Conservation (phyloP, 2,888 invertebrate species). For the Arge pagana region DNA sequence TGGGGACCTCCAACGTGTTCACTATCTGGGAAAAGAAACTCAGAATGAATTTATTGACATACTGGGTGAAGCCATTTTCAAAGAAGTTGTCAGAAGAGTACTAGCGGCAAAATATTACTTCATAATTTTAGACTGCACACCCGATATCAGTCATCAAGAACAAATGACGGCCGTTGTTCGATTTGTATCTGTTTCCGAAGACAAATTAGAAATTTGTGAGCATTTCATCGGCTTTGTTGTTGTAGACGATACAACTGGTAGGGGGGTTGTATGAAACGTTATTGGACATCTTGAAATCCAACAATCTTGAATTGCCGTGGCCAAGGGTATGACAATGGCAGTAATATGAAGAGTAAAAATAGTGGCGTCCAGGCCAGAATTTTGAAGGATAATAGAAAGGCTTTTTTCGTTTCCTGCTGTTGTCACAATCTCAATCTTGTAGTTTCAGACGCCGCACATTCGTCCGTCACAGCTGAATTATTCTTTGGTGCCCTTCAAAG, state of each 20-base stretch:
- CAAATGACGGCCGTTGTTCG: conserved; percentile 29
- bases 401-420: conserved; percentile 13
- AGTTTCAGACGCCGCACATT: conserved; percentile 15
- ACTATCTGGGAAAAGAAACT: conserved; percentile 24
- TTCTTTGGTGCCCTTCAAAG: conserved; percentile 12
- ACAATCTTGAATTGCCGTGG: conserved; percentile 15
- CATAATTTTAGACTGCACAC: conserved; percentile 30
- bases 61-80: conserved; percentile 19
- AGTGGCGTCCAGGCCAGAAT: conserved; percentile 12
- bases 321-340: conserved; percentile 14
- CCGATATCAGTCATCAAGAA: conserved; percentile 29
- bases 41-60: conserved; percentile 23
- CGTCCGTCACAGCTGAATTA: conserved; percentile 13
- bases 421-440: conserved; percentile 12
- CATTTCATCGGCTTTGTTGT: conserved; percentile 23
- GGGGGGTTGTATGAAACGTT: conserved; percentile 21
- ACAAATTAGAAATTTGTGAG: conserved; percentile 25
- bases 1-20: conserved; percentile 10
- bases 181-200: conserved; percentile 21
- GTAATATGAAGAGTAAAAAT: conserved; percentile 17
- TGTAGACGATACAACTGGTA: conserved; percentile 15
- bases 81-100: conserved; percentile 16
- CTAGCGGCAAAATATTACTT: conserved; percentile 29
- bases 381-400: conserved; percentile 6
- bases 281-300: conserved; percentile 14